These are phyloP conservation scores for Ceriagrion tenellum DNA, from an alignment of 2,888 invertebrate genomes.

Conservation along the genomic window DNA sequence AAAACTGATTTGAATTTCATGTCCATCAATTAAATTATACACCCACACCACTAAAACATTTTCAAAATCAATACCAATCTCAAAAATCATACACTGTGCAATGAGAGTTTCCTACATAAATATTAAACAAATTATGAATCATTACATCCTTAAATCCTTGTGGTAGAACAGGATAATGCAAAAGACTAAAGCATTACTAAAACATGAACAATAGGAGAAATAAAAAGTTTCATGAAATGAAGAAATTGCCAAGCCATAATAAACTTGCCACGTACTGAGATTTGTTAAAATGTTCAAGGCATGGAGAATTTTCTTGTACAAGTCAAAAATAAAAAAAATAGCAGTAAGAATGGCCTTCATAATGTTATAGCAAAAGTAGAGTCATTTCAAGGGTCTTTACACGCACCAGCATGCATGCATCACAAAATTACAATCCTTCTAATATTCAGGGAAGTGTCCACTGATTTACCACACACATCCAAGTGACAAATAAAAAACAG, in stretches of 20 bases:
- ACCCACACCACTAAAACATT: conserved; percentile 67
- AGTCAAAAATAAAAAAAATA: background rate
- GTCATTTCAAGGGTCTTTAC: background rate
- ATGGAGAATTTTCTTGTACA: background rate
- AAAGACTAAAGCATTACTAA: conserved; percentile 12
- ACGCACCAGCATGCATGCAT: background rate
- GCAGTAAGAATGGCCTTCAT: background rate
- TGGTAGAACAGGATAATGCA: conserved; percentile 57
- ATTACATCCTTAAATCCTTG: conserved; percentile 38
- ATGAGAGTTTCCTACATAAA: conserved; percentile 60
- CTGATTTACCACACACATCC: background rate
- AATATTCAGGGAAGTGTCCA: background rate
- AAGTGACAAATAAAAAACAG: background rate
- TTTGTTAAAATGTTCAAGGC: background rate
- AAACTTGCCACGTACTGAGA: background rate
- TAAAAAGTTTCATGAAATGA: background rate
- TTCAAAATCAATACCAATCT: conserved; percentile 67
- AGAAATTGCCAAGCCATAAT: background rate
- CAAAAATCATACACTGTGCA: conserved; percentile 67
- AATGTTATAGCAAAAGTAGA: background rate
- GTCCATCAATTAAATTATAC: conserved; percentile 62
- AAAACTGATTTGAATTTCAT: conserved; percentile 57
- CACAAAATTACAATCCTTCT: background rate
- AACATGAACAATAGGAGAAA: background rate
- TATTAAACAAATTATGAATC: conserved; percentile 49